Base-by-base conservation (phyloP, 2,888 invertebrate species). In the Chrysolina haemoptera region DNA sequence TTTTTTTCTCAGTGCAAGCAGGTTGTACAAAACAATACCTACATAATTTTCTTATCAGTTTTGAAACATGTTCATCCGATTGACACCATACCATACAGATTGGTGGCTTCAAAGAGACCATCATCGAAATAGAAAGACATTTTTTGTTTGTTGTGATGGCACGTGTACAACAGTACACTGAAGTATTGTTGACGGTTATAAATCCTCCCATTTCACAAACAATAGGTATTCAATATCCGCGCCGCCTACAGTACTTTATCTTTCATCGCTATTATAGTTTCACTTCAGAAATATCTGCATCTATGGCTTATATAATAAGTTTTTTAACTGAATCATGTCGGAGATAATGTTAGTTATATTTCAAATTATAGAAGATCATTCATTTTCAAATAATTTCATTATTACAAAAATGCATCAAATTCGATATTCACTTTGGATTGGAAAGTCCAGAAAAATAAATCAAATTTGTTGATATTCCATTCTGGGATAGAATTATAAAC, bases 171-270 rank as follows among this genome's bases (percentile, higher is more conserved):
- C n/a, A 14, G 3, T 16, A 35, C 16, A 27, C 59, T 70, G 73
- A 73, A 73, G 66, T 73, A 70, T 65, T 70, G 62, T 66, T 70
- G 75, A 75, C 75, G 69, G 71, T 69, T 71, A 75, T 35, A 65
- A 71, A 71, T 62, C 71, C 75, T 75, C 75, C 75, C 75, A 75
- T 75, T 68, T 68, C 59, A 53, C 65, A 65, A 66, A 75, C 75
- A 75, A 75, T 75, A 70, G 68, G 62, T 66, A 66, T 71, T 71
- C 71, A 76, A 76, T 76, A 71, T 68, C 68, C 70, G 68, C 55
- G 69, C 76, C 76, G 73, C 76, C 76, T 71, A 76, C 76, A 67
- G 71, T 18, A 53, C 63, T 62, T 63, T 76, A 76, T 76, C 76
- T 74, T 74, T 66, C 68, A 76, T 76, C 76, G 69, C 71, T 69